Evolutionary conservation across 2,888 invertebrate genomes (phyloP).

Genomic region (Lycaena phlaeas): DNA sequence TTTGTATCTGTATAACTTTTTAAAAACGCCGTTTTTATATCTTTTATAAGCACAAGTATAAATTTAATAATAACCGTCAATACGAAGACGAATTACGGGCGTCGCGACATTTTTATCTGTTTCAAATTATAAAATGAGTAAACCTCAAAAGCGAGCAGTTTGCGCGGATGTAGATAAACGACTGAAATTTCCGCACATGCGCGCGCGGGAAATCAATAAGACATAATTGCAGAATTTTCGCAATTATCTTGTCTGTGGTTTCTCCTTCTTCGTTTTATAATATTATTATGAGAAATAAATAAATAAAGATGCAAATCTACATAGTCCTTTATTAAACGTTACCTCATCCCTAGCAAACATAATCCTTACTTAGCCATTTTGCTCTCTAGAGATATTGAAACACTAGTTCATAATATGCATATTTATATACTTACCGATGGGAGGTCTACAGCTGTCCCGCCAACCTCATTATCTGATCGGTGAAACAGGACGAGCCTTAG

Average conservation of each 20-base stretch:
- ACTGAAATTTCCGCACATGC: slow-evolving; percentile 5
- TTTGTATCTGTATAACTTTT: slow-evolving; percentile 26
- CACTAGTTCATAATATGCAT: too few relatives aligned
- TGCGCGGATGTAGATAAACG: not conserved
- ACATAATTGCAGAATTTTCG: not conserved
- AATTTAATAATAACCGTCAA: slow-evolving; percentile 15
- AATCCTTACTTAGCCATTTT: too few relatives aligned
- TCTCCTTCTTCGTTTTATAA: not conserved
- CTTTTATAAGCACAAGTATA: slow-evolving; percentile 25
- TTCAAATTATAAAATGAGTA: not conserved
- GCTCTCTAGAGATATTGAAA: too few relatives aligned
- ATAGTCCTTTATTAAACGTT: too few relatives aligned
- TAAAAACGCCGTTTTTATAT: slow-evolving; percentile 46
- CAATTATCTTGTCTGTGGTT: not conserved
- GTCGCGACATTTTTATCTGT: slow-evolving; percentile 16
- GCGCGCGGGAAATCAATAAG: not conserved
- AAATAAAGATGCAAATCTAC: too few relatives aligned
- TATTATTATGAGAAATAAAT: too few relatives aligned
- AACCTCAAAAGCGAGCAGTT: not conserved
- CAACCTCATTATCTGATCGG: too few relatives aligned
- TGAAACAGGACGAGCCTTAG: too few relatives aligned
- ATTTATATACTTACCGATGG: too few relatives aligned
- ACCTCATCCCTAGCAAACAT: too few relatives aligned
- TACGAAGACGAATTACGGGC: slow-evolving; percentile 19
- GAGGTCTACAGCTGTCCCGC: too few relatives aligned